Evolutionary conservation across 1,140 invertebrate genomes (phyloP).

Genomic region (Drosophila ogumai): DNA sequence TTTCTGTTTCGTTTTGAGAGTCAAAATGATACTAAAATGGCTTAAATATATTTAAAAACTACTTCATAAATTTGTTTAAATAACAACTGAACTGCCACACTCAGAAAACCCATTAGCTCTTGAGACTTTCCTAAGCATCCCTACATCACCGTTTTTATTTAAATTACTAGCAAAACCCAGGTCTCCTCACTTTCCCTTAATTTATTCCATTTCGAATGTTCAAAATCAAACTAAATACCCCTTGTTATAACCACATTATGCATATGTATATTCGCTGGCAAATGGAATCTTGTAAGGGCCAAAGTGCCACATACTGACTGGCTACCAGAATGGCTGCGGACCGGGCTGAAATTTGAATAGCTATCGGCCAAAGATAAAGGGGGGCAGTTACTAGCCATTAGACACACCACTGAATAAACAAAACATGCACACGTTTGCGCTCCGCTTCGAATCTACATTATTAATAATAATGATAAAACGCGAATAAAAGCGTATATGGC

Average conservation of each 20-base stretch:
- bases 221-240: slow-evolving; percentile 28
- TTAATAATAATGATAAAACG: slow-evolving; percentile 76
- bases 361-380: slow-evolving; percentile 62
- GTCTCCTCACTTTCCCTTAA: slow-evolving; percentile 12
- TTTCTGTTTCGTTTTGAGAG: too few species aligned
- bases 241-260: slow-evolving; percentile 42
- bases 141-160: not conserved
- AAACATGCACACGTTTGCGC: slow-evolving; percentile 50
- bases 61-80: too few species aligned
- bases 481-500: slow-evolving; percentile 58
- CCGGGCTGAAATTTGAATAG: slow-evolving; percentile 63
- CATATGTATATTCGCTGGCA: slow-evolving; percentile 29
- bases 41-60: too few species aligned
- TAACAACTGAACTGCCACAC: too few species aligned
- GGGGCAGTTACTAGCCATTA: slow-evolving; percentile 70
- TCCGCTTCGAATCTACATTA: slow-evolving; percentile 70
- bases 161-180: not conserved
- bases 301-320: slow-evolving; percentile 4
- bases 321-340: not conserved
- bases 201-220: slow-evolving; percentile 20
- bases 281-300: slow-evolving; percentile 35
- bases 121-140: not conserved
- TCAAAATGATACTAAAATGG: too few species aligned
- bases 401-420: slow-evolving; percentile 53
- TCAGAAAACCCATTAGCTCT: not conserved